Conservation (phyloP, 1,140 invertebrate species). For the Armadillidium nasatum region DNA sequence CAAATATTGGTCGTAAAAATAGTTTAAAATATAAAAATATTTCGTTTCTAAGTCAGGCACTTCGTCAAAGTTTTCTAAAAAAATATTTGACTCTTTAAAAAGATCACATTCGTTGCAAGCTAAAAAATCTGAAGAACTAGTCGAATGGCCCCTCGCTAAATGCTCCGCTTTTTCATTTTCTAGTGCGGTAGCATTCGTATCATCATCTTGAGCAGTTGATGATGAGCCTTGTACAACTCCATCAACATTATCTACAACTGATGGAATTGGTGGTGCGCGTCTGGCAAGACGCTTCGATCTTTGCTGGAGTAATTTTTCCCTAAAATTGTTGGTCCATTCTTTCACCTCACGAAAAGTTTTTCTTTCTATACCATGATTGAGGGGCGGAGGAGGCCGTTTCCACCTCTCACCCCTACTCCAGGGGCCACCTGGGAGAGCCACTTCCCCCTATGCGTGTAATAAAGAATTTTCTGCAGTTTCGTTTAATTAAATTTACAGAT, state of each 20-base stretch:
- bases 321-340: background rate
- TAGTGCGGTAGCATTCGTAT: no score
- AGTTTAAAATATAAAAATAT: conserved; percentile 11
- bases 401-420: conserved; percentile 1
- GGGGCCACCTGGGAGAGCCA: background rate
- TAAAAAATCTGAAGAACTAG: no score
- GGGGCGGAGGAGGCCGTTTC: background rate
- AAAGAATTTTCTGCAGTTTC: no score
- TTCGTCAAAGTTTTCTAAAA: background rate
- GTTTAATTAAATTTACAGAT: no score
- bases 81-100: background rate
- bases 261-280: no score
- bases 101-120: no score
- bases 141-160: no score
- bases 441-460: background rate
- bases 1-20: background rate
- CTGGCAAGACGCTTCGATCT: no score
- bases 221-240: no score
- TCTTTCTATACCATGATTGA: background rate
- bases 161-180: no score
- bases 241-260: no score
- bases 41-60: background rate
- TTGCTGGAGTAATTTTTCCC: background rate
- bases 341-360: background rate
- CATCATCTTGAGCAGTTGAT: no score